Percentiles rank a stretch among this genome's conserved stretches.
Evolutionary conservation across 2,888 invertebrate species (phyloP).

Genomic region (Tanytarsus gracilentus): DNA sequence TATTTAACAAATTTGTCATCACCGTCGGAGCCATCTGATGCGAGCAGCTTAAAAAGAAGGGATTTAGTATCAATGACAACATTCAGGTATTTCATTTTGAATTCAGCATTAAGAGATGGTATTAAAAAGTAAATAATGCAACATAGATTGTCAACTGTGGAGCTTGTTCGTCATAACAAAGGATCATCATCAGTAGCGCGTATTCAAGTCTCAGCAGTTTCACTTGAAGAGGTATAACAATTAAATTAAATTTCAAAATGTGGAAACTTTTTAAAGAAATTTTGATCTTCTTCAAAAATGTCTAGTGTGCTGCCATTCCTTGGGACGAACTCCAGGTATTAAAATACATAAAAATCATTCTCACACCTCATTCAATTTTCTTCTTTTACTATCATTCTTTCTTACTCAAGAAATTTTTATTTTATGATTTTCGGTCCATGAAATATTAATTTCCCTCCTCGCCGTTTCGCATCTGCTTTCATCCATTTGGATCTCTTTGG

Average conservation of each 20-base stretch:
- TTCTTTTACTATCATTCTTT: constrained; percentile 2
- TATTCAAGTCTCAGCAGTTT: constrained; percentile 60
- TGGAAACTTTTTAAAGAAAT: background rate
- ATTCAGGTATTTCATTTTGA: constrained; percentile 37
- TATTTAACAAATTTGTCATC: constrained; percentile 57
- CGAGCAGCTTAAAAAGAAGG: constrained; percentile 66
- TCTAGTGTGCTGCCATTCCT: constrained; percentile 69
- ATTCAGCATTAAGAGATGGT: constrained; percentile 35
- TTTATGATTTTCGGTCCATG: constrained; percentile 24
- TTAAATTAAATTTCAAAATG: background rate
- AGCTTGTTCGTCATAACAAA: constrained; percentile 60
- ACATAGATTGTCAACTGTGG: constrained; percentile 66
- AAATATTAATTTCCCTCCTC: constrained; percentile 26
- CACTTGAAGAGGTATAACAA: constrained; percentile 54
- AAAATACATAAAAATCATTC: background rate
- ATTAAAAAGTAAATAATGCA: constrained; percentile 41
- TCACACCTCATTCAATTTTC: background rate
- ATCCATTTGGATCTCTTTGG: constrained; percentile 9
- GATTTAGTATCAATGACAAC: constrained; percentile 58
- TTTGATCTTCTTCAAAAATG: background rate
- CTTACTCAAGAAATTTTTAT: background rate
- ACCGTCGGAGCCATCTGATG: constrained; percentile 73
- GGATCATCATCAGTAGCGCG: constrained; percentile 59
- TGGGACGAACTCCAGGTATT: constrained; percentile 91
- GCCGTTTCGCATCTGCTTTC: constrained; percentile 24